phyloP scores from a whole-genome alignment of 2,888 invertebrate genomes.

The Meteorus colon region DNA sequence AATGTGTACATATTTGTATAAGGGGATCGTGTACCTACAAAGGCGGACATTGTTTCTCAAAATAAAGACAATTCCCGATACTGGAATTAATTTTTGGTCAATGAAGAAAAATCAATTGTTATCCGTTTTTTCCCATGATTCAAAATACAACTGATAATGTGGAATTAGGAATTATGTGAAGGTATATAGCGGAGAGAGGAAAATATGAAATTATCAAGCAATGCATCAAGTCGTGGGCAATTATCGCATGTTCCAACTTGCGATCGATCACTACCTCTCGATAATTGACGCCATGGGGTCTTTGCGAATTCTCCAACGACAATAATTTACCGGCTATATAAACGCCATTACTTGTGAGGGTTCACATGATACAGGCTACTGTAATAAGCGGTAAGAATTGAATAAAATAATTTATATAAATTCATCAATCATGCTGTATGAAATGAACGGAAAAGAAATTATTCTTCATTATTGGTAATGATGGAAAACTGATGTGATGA shows the following conservation, averaged over 20 bases:
- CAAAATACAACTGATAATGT: not conserved
- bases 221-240: constrained; percentile 26
- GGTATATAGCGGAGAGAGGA: not conserved
- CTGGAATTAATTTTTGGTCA: not conserved
- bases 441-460: constrained; percentile 2
- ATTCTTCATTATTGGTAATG: no score
- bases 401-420: constrained; percentile 9
- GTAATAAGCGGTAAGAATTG: not conserved
- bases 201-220: constrained; percentile 6
- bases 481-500: not conserved
- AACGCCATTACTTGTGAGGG: constrained; percentile 9
- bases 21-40: constrained; percentile 2
- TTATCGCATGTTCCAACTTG: constrained; percentile 13
- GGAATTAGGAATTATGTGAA: not conserved
- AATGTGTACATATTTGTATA: not conserved
- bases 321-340: constrained; percentile 25
- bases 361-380: not conserved
- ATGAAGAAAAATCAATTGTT: not conserved
- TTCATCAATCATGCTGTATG: not conserved
- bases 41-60: constrained; percentile 1
- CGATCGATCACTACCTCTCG: constrained; percentile 21
- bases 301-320: constrained; percentile 24
- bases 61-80: constrained; percentile 2
- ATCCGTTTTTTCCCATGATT: not conserved
- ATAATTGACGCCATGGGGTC: constrained; percentile 11